These are phyloP conservation scores for Megalops atlanticus DNA, from an alignment of 2,113 vertebrate genomes.

Conservation along the genomic window DNA sequence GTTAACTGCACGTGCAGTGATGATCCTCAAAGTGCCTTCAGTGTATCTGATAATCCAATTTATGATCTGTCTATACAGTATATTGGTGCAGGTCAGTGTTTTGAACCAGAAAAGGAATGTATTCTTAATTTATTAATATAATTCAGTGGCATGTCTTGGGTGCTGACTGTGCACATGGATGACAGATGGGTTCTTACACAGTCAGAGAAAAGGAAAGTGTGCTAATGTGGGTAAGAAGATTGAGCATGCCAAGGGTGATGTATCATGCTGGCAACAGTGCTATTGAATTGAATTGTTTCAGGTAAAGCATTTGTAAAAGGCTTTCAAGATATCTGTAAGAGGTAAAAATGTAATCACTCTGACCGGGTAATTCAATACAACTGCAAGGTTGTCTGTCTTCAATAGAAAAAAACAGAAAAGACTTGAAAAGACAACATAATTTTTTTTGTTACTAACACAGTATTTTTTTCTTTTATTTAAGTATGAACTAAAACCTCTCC, in stretches of 20 bases:
- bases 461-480: not conserved
- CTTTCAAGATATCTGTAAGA: conserved; percentile 4
- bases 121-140: too few relatives aligned
- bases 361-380: not conserved
- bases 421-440: not conserved
- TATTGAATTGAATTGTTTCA: not conserved
- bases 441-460: not conserved
- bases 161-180: not conserved
- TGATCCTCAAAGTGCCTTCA: not conserved
- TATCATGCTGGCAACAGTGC: too few relatives aligned
- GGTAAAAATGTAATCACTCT: conserved; percentile 1
- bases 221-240: not conserved
- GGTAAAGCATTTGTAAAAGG: not conserved
- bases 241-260: not conserved
- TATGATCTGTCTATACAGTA: too few relatives aligned
- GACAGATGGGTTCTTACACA: not conserved
- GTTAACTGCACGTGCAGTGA: too few relatives aligned
- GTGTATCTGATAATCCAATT: not conserved
- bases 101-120: not conserved
- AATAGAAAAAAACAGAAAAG: not conserved
- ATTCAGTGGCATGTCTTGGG: too few relatives aligned
- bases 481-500: not conserved
- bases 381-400: not conserved
- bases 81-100: not conserved
- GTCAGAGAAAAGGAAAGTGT: not conserved